phyloP scores from a whole-genome alignment of 2,113 vertebrate species.

The Zeus faber region DNA sequence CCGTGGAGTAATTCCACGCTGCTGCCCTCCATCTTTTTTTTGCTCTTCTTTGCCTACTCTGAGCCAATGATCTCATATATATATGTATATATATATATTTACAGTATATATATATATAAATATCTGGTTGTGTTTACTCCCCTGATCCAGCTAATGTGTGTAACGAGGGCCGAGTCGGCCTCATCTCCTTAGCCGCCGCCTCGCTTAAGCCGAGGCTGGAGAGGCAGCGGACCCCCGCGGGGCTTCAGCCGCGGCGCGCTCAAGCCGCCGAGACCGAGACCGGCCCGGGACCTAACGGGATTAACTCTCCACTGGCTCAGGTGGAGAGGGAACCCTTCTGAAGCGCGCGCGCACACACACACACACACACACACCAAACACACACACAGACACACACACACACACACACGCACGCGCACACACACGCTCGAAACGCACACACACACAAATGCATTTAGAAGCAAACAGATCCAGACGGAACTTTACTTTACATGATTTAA shows the following conservation, averaged over 20 bases:
- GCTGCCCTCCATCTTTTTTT: conserved; percentile 80
- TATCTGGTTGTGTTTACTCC: conserved; percentile 92
- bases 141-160: conserved; percentile 94
- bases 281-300: conserved; percentile 82
- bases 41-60: conserved; percentile 29
- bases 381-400: conserved; percentile 23
- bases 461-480: conserved; percentile 72
- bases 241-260: conserved; percentile 67
- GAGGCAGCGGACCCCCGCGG: conserved; percentile 71
- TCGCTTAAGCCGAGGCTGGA: conserved; percentile 81
- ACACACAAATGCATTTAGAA: no score
- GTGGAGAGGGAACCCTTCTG: conserved; percentile 74
- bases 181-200: conserved; percentile 81
- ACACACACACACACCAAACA: conserved; percentile 15
- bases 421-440: conserved; percentile 11
- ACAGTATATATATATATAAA: conserved; percentile 76
- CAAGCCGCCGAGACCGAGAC: conserved; percentile 70
- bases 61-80: conserved; percentile 56
- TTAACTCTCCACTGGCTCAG: conserved; percentile 82
- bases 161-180: conserved; percentile 84
- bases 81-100: not conserved
- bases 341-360: conserved; percentile 3
- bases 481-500: conserved; percentile 80
- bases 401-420: conserved; percentile 12
- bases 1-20: conserved; percentile 92